Base-by-base conservation (phyloP, 2,888 invertebrate genomes). In the Agonopterix heracliana region DNA sequence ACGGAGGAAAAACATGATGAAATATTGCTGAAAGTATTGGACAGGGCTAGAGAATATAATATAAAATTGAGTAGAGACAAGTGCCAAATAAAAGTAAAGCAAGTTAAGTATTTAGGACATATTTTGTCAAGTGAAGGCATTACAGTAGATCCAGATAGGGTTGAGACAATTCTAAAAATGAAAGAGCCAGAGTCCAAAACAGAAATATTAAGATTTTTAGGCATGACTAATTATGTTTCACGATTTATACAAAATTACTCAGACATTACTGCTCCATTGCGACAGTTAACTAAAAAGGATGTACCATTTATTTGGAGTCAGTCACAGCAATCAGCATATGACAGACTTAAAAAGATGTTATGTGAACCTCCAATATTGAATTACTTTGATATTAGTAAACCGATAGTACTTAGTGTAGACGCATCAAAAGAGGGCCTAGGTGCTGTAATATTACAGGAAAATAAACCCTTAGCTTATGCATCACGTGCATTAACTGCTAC, bases 11-110 rank as follows among this genome's bases (percentile, higher is more conserved):
- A 41, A 12, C 51, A 51, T 45, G 11, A 44, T 17, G 13, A 40
- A n/a, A 38, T 45, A 12, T 43, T 51, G 34, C 14, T 44, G 8
- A 43, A 43, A 34, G 51, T 51, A 9, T 46, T 51, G 2, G 10
- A 48, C 0, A 48, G 43, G 43, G 38, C 44, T 7, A 42, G 11
- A 7, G 45, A 51, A 45, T 42, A 12, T 43, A 42, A 42, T 26
- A 43, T 51, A 11, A 51, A 43, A 43, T 46, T 51, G 34, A 51
- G 48, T 45, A 45, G 34, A 45, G 41, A 45, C 5, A 50, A 50
- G 14, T 50, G 47, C 44, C 26, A 40, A 17, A 38, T 50, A 9
- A 42, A 35, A 41, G 9, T n/a, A 8, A 11, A 44, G 9, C 13
- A 41, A 12, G 38, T 47, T 9, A 51, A 47, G 26, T 51, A 44